Base-by-base conservation (phyloP, 2,888 invertebrate genomes). In the Scelioninae gen. 1 region DNA sequence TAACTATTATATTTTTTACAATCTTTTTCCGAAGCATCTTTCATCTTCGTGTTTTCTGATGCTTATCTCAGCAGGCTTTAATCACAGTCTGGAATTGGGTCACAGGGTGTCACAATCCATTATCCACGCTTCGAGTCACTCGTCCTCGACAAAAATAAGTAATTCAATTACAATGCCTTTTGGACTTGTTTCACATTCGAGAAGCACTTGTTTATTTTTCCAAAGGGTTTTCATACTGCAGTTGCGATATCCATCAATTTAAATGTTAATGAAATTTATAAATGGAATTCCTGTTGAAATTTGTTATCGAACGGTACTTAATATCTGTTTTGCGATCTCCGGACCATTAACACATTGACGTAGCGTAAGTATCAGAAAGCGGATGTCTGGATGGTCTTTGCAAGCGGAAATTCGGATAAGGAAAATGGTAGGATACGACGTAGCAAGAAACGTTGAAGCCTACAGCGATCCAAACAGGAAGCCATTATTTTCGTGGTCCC, bases 401-500 rank as follows among this genome's bases (percentile, higher is more conserved):
- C 51, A 40, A 74, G 65, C 77, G 69, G 84, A 80, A 78, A 84
- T 56, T 78, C 81, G 72, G 84, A 84, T 84, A 84, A 84, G 84
- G 76, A 65, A 75, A 72, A 83, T 74, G 58, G 80, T 65, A 55
- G 72, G 58, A 74, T 55, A 71, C 63, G 62, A 62, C 45, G 68
- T 69, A 55, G 76, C 77, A 82, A 85, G 83, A 84, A 85, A 85
- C 84, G 74, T 23, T 34, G 72, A 71, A 77, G 82, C 84, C 85
- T 83, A 83, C 63, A 69, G 56, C 72, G 74, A 69, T 80, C 81
- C 75, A 80, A 84, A 81, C 82, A 85, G 86, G 85, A 87, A 86
- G 82, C 85, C 87, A 88, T 90, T 90, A 90, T 89, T 90, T 89
- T 89, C 88, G 84, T 80, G 82, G 77, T 80, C 62, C 85, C 83